A percentile compares a stretch with the other conserved stretches of the same genome.
Evolutionary conservation across 1,140 invertebrate genomes (phyloP).

Genomic region (Cherax destructor): DNA sequence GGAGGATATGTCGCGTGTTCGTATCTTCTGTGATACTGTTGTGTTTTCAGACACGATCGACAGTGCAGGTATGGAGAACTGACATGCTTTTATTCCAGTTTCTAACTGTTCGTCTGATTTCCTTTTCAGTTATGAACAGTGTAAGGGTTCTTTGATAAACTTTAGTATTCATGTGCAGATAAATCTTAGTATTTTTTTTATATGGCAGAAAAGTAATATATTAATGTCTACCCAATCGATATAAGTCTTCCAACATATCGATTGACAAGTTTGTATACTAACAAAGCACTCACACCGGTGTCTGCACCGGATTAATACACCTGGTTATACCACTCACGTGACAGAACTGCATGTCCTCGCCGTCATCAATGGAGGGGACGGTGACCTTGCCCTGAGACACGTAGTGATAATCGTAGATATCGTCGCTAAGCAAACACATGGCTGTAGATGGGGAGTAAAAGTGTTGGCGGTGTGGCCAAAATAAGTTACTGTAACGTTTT

Average conservation of each 20-base stretch:
- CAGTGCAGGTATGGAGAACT: background rate
- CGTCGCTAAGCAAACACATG: conserved; percentile 36
- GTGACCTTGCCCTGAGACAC: conserved; percentile 58
- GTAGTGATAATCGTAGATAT: conserved; percentile 60
- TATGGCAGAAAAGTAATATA: background rate
- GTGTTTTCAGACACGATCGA: background rate
- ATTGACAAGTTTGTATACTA: background rate
- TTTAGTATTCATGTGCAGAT: background rate
- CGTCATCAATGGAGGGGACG: conserved; percentile 58
- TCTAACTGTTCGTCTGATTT: background rate
- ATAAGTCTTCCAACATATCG: background rate
- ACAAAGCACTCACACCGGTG: background rate
- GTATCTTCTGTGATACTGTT: conserved; percentile 1
- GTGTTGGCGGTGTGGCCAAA: background rate
- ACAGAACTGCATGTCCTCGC: conserved; percentile 58
- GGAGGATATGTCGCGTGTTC: background rate
- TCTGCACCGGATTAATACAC: background rate
- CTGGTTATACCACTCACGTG: conserved; percentile 31
- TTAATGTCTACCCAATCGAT: background rate
- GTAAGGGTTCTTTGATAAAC: background rate
- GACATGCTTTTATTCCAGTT: background rate
- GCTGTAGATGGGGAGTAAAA: background rate
- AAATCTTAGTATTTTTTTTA: background rate
- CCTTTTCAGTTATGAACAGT: background rate
- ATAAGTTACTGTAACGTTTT: background rate